phyloP scores from a whole-genome alignment of 37 sponge, comb jelly and placozoan genomes.

The Oopsacas minuta region DNA sequence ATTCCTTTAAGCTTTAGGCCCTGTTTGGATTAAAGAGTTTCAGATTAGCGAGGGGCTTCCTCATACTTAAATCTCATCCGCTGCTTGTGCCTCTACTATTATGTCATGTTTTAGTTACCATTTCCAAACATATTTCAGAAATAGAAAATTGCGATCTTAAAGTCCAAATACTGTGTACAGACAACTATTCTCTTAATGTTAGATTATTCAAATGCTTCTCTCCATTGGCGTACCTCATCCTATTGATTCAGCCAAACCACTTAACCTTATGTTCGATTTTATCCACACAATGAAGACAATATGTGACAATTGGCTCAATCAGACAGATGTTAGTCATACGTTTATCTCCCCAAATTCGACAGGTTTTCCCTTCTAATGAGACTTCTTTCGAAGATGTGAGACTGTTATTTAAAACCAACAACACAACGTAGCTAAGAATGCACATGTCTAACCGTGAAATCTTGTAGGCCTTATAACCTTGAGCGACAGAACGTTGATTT shows the following conservation, averaged over 20 bases:
- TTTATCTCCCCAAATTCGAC: constrained; percentile 13
- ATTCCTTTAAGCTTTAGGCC: no score
- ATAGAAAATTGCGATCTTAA: constrained; percentile 14
- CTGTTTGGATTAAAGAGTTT: no score
- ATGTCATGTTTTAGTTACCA: no score
- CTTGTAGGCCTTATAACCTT: constrained; percentile 17
- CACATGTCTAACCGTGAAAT: constrained; percentile 20
- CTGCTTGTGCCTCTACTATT: no score
- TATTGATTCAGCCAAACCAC: constrained; percentile 17
- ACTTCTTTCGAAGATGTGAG: constrained; percentile 15
- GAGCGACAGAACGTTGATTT: constrained; percentile 14
- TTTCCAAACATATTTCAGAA: constrained; percentile 14
- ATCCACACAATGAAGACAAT: constrained; percentile 17
- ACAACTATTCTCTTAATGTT: constrained; percentile 18
- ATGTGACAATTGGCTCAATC: constrained; percentile 15
- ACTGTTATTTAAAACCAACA: constrained; percentile 18
- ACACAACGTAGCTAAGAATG: constrained; percentile 15
- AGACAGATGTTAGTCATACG: constrained; percentile 7
- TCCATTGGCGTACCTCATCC: constrained; percentile 8
- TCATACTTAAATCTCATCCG: no score
- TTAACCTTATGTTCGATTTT: constrained; percentile 20
- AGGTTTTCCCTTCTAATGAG: constrained; percentile 14
- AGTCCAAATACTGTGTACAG: constrained; percentile 15
- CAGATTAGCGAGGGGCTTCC: no score
- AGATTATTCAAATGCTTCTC: constrained; percentile 18